These are phyloP conservation scores for Aphaenogaster rudis DNA, from an alignment of 1,140 invertebrate genomes.

Conservation along the genomic window DNA sequence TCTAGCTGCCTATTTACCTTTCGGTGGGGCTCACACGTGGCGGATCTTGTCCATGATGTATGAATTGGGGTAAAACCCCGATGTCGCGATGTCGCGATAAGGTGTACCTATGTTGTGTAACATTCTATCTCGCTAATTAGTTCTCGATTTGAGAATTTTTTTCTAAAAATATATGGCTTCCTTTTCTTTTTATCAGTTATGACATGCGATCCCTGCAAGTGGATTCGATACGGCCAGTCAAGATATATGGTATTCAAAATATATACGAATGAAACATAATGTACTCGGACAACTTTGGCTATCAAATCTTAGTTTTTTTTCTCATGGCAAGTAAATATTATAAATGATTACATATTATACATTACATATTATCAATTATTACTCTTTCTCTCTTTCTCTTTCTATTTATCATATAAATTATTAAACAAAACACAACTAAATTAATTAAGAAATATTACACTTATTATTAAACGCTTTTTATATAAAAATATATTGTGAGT, in stretches of 20 bases:
- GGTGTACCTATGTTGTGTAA: background rate
- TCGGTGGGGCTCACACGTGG: background rate
- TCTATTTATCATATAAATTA: background rate
- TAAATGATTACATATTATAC: no score
- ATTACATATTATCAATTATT: background rate
- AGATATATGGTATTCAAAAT: background rate
- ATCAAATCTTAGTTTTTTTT: background rate
- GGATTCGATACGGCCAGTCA: no score
- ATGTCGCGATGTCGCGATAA: background rate
- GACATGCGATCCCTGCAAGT: no score
- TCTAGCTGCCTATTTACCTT: background rate
- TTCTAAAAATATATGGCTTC: no score
- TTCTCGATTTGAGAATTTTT: background rate
- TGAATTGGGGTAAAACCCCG: background rate
- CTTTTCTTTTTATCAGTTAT: no score
- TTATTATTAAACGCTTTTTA: background rate
- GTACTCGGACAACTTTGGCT: background rate
- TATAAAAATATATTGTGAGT: background rate
- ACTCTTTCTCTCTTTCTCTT: background rate
- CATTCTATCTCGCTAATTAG: constrained; percentile 22
- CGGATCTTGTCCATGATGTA: background rate
- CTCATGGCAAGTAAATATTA: background rate
- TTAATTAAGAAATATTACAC: background rate
- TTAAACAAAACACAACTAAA: background rate
- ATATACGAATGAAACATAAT: background rate